These are phyloP conservation scores for Malurus cyaneus DNA, from an alignment of 2,113 vertebrate species.

Conservation along the genomic window DNA sequence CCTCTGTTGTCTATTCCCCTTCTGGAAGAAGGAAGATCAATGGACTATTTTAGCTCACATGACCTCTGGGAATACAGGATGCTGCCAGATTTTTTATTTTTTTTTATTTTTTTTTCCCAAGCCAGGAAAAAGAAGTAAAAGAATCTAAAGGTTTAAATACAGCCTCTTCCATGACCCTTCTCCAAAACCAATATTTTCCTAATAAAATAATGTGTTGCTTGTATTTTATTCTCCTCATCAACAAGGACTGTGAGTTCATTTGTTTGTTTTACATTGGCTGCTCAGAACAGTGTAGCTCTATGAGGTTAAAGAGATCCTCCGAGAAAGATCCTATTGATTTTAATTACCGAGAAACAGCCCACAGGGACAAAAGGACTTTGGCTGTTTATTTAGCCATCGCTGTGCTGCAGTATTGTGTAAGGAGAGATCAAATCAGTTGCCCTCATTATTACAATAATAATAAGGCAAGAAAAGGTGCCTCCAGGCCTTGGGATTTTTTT, in stretches of 20 bases:
- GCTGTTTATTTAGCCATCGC: constrained; percentile 89
- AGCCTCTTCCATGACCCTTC: background rate
- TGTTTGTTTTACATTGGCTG: constrained; percentile 70
- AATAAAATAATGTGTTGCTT: constrained; percentile 45
- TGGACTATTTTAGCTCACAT: constrained; percentile 57
- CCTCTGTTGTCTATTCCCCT: constrained; percentile 6
- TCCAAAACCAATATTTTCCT: background rate
- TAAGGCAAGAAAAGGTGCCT: constrained; percentile 84
- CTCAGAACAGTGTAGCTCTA: constrained; percentile 55
- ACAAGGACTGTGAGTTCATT: constrained; percentile 57
- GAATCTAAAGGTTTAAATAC: background rate
- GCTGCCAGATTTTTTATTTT: background rate
- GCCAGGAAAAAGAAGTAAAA: background rate
- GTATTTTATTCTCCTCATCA: background rate
- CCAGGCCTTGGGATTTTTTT: constrained; percentile 64
- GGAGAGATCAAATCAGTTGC: constrained; percentile 90
- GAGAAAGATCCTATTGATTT: constrained; percentile 99
- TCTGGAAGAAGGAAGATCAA: constrained; percentile 60
- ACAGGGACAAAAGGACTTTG: constrained; percentile 90
- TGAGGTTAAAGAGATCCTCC: constrained; percentile 83
- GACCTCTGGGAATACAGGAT: constrained; percentile 54
- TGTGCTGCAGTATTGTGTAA: constrained; percentile 86
- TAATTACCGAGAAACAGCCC: constrained; percentile 97
- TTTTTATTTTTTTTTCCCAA: background rate
- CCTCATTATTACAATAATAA: constrained; percentile 96